Evolutionary conservation across 2,888 invertebrate genomes (phyloP).

Genomic region (Pristionchus fissidentatus): DNA sequence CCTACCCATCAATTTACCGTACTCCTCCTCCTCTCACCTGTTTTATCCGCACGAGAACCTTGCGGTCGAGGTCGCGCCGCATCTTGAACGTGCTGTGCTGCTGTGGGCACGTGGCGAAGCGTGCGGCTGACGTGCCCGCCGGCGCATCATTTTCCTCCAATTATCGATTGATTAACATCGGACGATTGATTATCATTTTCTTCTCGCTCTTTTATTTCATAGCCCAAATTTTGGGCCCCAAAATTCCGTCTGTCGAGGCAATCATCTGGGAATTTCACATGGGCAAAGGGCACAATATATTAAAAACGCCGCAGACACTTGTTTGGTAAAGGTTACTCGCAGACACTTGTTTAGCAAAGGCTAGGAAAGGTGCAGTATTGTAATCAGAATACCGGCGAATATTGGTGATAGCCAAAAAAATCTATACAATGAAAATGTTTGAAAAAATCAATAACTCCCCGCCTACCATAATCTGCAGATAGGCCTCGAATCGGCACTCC

Average conservation of each 20-base stretch:
- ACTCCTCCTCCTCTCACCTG: constrained; percentile 76
- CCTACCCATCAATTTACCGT: background rate
- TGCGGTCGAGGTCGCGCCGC: constrained; percentile 88
- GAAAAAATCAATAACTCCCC: constrained; percentile 4
- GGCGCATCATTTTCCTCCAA: constrained; percentile 86
- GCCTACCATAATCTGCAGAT: constrained; percentile 85
- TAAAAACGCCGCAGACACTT: no score
- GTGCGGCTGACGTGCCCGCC: constrained; percentile 79
- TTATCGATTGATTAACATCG: background rate
- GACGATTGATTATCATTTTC: background rate
- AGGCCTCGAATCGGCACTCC: constrained; percentile 90
- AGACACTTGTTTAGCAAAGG: no score
- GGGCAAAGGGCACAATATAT: no score
- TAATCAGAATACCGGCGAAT: no score
- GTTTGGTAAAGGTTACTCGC: no score
- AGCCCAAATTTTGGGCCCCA: no score
- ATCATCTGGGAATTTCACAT: background rate
- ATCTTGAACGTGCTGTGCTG: constrained; percentile 79
- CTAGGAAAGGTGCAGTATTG: no score
- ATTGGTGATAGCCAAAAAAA: no score
- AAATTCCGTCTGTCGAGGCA: background rate
- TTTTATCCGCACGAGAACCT: constrained; percentile 87
- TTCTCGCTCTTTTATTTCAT: no score
- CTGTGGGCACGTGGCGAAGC: constrained; percentile 73
- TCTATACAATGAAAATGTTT: no score